These are phyloP conservation scores for Linepithema humile DNA, from an alignment of 1,140 invertebrate species.

Conservation along the genomic window DNA sequence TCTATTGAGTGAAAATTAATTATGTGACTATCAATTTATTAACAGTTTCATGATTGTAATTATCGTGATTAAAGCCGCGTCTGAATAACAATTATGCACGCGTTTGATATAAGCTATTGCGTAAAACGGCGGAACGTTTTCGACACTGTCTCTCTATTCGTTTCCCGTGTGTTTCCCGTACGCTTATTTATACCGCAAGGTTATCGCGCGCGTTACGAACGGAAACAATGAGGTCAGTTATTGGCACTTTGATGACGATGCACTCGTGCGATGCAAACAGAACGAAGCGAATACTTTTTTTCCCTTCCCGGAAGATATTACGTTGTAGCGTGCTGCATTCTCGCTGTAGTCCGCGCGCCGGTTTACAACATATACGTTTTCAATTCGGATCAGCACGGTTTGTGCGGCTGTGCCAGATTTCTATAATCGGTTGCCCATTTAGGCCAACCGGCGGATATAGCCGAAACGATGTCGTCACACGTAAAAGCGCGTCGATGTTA, in stretches of 20 bases:
- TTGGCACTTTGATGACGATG: conserved; percentile 45
- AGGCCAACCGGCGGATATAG: conserved; percentile 39
- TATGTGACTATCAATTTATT: background rate
- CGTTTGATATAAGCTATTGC: background rate
- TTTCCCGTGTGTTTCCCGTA: background rate
- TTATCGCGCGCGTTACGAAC: conserved; percentile 28
- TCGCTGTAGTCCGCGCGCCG: background rate
- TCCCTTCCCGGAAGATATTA: conserved; percentile 37
- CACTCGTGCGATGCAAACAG: conserved; percentile 9
- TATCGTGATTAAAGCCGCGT: background rate
- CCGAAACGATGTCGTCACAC: conserved; percentile 43
- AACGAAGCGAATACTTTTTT: conserved; percentile 25
- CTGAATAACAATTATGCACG: background rate
- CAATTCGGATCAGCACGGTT: conserved; percentile 34
- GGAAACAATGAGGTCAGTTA: conserved; percentile 52
- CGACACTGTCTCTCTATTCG: background rate
- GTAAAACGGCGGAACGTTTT: background rate
- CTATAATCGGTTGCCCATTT: conserved; percentile 55
- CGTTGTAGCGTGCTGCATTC: background rate
- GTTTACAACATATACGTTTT: conserved; percentile 18
- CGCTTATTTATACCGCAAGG: conserved; percentile 27
- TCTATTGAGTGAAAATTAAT: background rate
- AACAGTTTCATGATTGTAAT: background rate
- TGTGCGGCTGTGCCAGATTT: conserved; percentile 42
- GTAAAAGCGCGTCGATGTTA: conserved; percentile 25